Evolutionary conservation across 2,888 invertebrate species (phyloP), one percentile per base, ranked within the genome.

Genomic region (Noctua janthina): DNA sequence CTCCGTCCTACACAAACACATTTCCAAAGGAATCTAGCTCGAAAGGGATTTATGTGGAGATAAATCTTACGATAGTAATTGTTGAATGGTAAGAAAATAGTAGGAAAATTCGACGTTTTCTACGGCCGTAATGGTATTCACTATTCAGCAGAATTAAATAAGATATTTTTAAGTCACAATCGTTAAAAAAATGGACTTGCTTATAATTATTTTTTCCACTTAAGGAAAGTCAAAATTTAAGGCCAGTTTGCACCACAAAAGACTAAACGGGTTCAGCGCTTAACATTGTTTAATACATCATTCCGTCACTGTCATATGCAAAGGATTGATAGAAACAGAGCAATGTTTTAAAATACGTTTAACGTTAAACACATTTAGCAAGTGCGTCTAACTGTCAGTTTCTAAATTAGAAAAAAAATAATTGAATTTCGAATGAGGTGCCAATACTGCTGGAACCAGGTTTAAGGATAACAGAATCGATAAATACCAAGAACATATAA

Each of bases 1-100:
- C 70, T 71, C 62, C 62, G 79, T 78, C 87, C 85, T 88, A 84
- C 46, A 83, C 81, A 89, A 86, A 88, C 82, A 83, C 86, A 81
- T 83, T 80, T 70, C 51, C 74, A 74, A 83, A 79, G 76, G 78
- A 78, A 76, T 77, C 76, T 82, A 78, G 73, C 81, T 77, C 49
- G 73, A 68, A 80, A 54, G 62, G 74, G 80, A 81, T 79, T 79
- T 86, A 86, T 83, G 66, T 20, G 35, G 15, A 76, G 75, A 81
- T 83, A 83, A 83, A 80, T 81, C 79, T 78, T 74, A 59, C 49
- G 62, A 74, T 75, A 69, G 78, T 83, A 79, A 78, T 84, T 85
- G 83, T 83, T 78, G 79, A 64, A 67, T 73, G 29, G 35, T 81
- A 78, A 67, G 76, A 84, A 81, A 82, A 82, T 81, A 68, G 56